A percentile compares a stretch with the other conserved stretches of the same genome.
These are phyloP conservation scores for Desmodus rotundus DNA, from an alignment of 2,113 vertebrate species.

Conservation along the genomic window DNA sequence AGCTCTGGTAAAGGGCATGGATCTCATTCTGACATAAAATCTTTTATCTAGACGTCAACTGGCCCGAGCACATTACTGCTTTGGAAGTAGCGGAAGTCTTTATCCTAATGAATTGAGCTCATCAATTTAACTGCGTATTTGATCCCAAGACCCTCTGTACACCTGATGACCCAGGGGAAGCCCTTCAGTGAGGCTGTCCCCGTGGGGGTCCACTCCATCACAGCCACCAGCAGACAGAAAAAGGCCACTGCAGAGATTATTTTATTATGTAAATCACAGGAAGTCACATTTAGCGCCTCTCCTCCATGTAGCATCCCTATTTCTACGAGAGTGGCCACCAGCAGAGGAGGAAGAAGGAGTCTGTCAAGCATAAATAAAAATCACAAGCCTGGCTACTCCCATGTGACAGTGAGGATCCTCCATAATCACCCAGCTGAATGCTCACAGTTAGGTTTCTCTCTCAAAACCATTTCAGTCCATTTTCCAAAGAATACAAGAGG, in stretches of 20 bases:
- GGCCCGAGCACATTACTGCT: not conserved
- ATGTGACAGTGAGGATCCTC: not conserved
- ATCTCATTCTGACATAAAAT: not conserved
- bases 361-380: not conserved
- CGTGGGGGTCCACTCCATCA: conserved; percentile 46
- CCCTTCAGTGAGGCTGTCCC: conserved; percentile 55
- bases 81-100: conserved; percentile 61
- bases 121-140: conserved; percentile 64
- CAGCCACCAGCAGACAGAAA: conserved; percentile 34
- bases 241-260: conserved; percentile 20
- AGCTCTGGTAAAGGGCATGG: not conserved
- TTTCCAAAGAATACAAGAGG: not conserved
- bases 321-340: not conserved
- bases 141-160: conserved; percentile 48
- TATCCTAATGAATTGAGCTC: conserved; percentile 68
- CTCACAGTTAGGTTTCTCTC: not conserved
- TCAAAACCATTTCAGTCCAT: conserved; percentile 12
- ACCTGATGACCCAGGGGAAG: conserved; percentile 38
- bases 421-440: not conserved
- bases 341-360: not conserved
- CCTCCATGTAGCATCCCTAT: not conserved
- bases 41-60: not conserved
- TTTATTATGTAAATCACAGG: conserved; percentile 62
- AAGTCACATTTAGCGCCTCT: not conserved
- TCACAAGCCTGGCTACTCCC: not conserved